Base-by-base conservation (phyloP, 1,140 invertebrate genomes). In the Panagrolaimus sp. region DNA sequence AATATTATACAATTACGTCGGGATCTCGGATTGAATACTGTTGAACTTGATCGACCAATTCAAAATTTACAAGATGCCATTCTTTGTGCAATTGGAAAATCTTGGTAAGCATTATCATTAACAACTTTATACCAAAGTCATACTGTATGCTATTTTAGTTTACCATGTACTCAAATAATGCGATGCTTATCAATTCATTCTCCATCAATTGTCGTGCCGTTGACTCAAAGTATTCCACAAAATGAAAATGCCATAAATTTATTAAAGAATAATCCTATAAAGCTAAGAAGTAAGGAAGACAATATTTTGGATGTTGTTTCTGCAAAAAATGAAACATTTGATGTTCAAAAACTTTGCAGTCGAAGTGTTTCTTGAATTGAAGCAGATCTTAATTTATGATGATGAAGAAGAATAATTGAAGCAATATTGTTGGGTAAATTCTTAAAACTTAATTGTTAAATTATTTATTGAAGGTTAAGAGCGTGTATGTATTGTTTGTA, bases 1-100 rank as follows among this genome's bases (percentile, higher is more conserved):
- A 65, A 71, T 28, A 71, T 81, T 62, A 69, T 73, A 1, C 78
- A 81, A n/a, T 67, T 79, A 0, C 55, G 76, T 43, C 10, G 47
- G 9, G 78, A 79, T 38, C 71, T 64, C n/a, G 77, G 77, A 21
- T 45, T 80, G n/a, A 17, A 32, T n/a, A 69, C 69, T 12, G 43
- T 62, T 12, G 64, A 71, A 48, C 46, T 26, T 28, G 69, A 58
- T 63, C 43, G 71, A 46, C 73, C 71, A n/a, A 67, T 75, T 58
- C 62, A 55, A 21, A 67, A 55, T 55, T 21, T 72, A 24, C 65
- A 63, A n/a, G 75, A 79, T 62, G 58, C 65, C 38, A 15, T 78
- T 1, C 14, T 52, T 15, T 72, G 24, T 24, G 77, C 26, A 43
- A 71, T 76, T 43, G 73, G 69, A 47, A 69, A 48, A 10, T 55